Evolutionary conservation across 2,888 invertebrate species (phyloP), one percentile per base, ranked within the genome.

Genomic region (Chrysotoxum bicinctum): DNA sequence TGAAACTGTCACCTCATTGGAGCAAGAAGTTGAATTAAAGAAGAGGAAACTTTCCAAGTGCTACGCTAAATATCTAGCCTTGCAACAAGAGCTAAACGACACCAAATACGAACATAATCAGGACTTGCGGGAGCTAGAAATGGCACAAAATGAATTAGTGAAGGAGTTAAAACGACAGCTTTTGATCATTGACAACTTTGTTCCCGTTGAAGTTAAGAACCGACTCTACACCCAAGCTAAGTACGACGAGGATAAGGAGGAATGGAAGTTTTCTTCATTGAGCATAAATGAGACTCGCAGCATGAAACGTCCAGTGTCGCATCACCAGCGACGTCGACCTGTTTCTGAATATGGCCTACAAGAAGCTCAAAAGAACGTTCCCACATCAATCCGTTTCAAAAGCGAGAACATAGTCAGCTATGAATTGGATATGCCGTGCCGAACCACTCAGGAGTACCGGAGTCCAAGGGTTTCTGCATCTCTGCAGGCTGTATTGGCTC

Each of bases 1-100:
- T 76, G 97, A 96, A 90, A 98, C 98, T 0, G 99, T 97, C 90
- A 95, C 97, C 9, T 97, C 96, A 66, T 93, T 99, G 75, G 98
- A 98, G 90, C 98, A 98, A 91, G 99, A 99, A 92, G 98, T 99
- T 2, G 99, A 99, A 90, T 95, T 97, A 76, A 99, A 99, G 92
- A 97, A 98, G 26, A 97, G 96, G 89, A 93, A 98, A 91, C 92
- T 99, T 72, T 97, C 98, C 90, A 97, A 98, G 92, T 94, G 99
- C 90, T 96, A 97, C 90, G 94, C 95, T 16, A 98, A 98, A 92
- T 94, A 97, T 90, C 94, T 96, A 91, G 92, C 91, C 0, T 87
- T 91, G n/a, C 91, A 96, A 88, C 95, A 95, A 89, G 98, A 98
- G 90, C 94, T 97, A 10, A 94, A 94, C 86, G 97, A 97, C 90